Base-by-base conservation (phyloP, 2,888 invertebrate species). In the Sphaeridia pumilis region DNA sequence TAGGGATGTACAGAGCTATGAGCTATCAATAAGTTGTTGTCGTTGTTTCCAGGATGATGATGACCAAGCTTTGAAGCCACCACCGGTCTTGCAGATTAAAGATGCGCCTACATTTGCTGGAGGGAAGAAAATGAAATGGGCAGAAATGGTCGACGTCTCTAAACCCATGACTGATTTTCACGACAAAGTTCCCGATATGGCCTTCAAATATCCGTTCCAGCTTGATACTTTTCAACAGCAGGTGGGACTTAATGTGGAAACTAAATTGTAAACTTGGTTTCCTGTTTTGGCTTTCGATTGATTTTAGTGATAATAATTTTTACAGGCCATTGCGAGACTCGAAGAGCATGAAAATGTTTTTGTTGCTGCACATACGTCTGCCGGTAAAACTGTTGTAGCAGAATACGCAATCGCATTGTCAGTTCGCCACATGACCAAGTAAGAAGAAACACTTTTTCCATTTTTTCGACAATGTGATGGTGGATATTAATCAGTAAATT, bases 351-450 rank as follows among this genome's bases (percentile, higher is more conserved):
- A 92, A 66, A 90, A 92, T 69, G 92, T 99, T 0, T 97, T 99
- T 71, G 95, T 99, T 0, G 94, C 98, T 0, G 98, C 98, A 0
- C 98, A 99, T 69, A 99, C 98, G 0, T 98, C 98, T 0, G 98
- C 98, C 1, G 92, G 88, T 24, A 99, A 99, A 75, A 99, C 98
- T 0, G 97, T 94, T 0, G 94, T 99, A 1, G 98, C 98, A 0
- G 98, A 98, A 73, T 99, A 98, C 72, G 98, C 98, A 0, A 93
- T 99, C 63, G 97, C 97, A 0, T 76, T 98, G 67, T 90, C 94
- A 1, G 82, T 87, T 67, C 83, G 84, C 63, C 89, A 94, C 70
- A 85, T 87, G 76, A 93, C 93, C 0, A 82, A 81, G 83, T 82
- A 69, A 64, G 46, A n/a, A n/a, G n/a, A n/a, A n/a, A n/a, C n/a